Evolutionary conservation across 2,113 vertebrate species (phyloP).

Genomic region (Rhabdomys dilectus): DNA sequence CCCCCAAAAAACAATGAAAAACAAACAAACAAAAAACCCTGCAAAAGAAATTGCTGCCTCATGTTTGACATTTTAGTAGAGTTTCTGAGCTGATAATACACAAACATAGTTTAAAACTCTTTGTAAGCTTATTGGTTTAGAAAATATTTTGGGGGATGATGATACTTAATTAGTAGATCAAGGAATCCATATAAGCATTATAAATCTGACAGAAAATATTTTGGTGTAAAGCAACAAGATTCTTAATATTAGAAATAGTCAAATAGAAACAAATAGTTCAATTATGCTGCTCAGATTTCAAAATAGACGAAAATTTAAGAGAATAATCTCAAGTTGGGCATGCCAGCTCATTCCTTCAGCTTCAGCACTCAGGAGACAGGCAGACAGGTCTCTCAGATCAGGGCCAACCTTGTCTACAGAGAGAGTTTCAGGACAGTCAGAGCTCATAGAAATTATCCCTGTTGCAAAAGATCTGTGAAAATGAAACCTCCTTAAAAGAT

Average conservation of each 20-base stretch:
- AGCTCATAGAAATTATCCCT: not conserved
- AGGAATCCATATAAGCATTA: not conserved
- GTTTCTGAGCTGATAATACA: not conserved
- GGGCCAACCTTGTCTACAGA: not conserved
- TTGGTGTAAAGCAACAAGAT: not conserved
- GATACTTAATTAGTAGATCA: slow-evolving; percentile 1
- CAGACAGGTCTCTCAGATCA: not conserved
- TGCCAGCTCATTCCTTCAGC: not conserved
- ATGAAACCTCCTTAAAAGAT: not conserved
- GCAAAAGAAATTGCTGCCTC: not conserved
- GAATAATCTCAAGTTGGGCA: not conserved
- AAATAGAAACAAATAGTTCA: not conserved
- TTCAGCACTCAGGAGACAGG: not conserved
- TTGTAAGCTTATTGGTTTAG: not conserved
- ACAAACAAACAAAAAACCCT: no score
- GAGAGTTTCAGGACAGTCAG: not conserved
- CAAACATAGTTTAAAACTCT: not conserved
- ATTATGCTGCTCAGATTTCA: not conserved
- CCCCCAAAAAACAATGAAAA: no score
- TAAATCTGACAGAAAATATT: not conserved
- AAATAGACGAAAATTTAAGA: not conserved
- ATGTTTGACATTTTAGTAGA: not conserved
- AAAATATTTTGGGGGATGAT: not conserved
- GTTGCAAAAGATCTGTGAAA: not conserved
- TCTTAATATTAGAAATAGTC: not conserved